Evolutionary conservation across 2,888 invertebrate species (phyloP).

Genomic region (Epistrophe grossulariae): DNA sequence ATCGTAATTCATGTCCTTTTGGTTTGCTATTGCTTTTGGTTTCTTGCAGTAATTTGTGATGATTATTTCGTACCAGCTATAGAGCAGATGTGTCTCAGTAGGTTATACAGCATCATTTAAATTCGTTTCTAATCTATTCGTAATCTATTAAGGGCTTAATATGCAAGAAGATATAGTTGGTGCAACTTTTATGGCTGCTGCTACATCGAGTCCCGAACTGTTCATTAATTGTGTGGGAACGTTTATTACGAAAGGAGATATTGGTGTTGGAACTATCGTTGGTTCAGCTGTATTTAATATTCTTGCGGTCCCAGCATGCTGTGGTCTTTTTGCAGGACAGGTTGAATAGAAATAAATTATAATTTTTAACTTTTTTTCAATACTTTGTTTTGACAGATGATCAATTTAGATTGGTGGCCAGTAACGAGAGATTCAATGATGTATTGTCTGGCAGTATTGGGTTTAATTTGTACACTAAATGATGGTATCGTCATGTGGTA

Average conservation of each 20-base stretch:
- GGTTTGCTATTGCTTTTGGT: constrained; percentile 89
- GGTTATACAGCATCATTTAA: neutral
- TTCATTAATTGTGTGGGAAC: constrained; percentile 95
- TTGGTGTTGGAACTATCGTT: constrained; percentile 92
- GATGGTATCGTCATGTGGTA: constrained; percentile 94
- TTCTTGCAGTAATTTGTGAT: constrained; percentile 94
- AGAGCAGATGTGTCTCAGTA: constrained; percentile 94
- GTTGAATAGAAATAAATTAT: constrained; percentile 81
- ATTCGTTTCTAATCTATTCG: constrained; percentile 70
- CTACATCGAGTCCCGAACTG: constrained; percentile 94
- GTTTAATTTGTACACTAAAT: constrained; percentile 92
- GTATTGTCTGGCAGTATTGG: constrained; percentile 91
- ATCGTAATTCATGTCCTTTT: constrained; percentile 77
- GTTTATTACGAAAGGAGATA: constrained; percentile 93
- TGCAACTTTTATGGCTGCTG: constrained; percentile 98
- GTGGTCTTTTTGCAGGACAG: constrained; percentile 91
- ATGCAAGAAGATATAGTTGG: constrained; percentile 95
- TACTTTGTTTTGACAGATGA: constrained; percentile 85
- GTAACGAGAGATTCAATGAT: constrained; percentile 92
- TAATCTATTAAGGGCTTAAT: constrained; percentile 86
- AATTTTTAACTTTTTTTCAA: neutral
- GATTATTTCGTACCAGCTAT: constrained; percentile 97
- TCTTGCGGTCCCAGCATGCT: constrained; percentile 91
- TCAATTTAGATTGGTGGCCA: constrained; percentile 94
- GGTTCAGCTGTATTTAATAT: constrained; percentile 94